phyloP scores from a whole-genome alignment of 2,888 invertebrate genomes.

The Acleris holmiana region DNA sequence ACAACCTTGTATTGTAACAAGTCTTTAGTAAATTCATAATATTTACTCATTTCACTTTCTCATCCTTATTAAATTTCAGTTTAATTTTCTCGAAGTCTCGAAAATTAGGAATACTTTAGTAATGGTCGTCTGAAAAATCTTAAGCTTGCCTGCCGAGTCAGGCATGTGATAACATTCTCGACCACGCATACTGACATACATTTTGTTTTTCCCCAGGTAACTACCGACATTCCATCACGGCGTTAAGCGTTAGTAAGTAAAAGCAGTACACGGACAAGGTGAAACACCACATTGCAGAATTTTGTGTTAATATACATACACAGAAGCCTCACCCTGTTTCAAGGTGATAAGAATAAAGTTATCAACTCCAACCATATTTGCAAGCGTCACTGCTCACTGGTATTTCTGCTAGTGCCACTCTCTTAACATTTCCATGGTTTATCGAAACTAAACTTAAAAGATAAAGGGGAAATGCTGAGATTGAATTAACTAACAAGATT shows the following conservation, averaged over 20 bases:
- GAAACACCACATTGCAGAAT: slow-evolving; percentile 7
- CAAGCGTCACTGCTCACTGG: slow-evolving; percentile 51
- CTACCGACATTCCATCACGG: slow-evolving; percentile 21
- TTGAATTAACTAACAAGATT: slow-evolving; percentile 49
- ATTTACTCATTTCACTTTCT: not conserved
- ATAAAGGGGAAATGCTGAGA: slow-evolving; percentile 51
- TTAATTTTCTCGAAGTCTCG: too few species aligned
- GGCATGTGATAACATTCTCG: slow-evolving; percentile 43
- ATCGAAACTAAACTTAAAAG: slow-evolving; percentile 57
- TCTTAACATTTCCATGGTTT: slow-evolving; percentile 49
- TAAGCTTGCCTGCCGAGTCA: not conserved
- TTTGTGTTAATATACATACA: not conserved
- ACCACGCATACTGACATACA: slow-evolving; percentile 41
- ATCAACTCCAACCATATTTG: slow-evolving; percentile 59
- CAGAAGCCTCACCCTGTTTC: slow-evolving; percentile 33
- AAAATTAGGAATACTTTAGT: too few species aligned
- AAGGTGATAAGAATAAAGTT: slow-evolving; percentile 64
- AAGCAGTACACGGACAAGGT: slow-evolving; percentile 1
- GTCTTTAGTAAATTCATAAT: slow-evolving; percentile 4
- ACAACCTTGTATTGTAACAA: too few species aligned
- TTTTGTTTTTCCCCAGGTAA: slow-evolving; percentile 38
- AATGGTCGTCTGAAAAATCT: too few species aligned
- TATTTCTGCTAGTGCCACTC: slow-evolving; percentile 54
- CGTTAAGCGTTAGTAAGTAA: slow-evolving; percentile 23
- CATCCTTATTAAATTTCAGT: not conserved